Evolutionary conservation across 2,113 vertebrate genomes (phyloP), one percentile per base, ranked within the genome.

Genomic region (Toxotes jaculatrix): DNA sequence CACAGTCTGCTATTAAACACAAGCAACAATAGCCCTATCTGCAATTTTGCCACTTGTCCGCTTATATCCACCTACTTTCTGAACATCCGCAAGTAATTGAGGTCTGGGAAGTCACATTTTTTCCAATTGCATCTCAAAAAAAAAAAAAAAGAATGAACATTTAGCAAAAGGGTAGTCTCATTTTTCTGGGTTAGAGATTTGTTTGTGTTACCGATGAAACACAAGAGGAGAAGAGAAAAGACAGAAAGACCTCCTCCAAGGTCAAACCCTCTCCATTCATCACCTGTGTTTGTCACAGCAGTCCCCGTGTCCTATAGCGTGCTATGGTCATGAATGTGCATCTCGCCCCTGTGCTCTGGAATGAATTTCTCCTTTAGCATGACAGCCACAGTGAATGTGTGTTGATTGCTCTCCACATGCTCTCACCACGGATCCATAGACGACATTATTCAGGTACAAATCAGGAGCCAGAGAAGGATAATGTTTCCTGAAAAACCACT

Each of bases 401-500:
- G 49, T 72, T 83, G 83, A 89, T 89, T 79, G 82, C 76, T 74
- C 14, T 3, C 80, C 53, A 72, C 77, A 77, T 71, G 49, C 78
- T 78, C 75, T 80, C 60, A 16, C 59, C 67, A 32, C 38, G 12
- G 0, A 73, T 64, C 86, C 74, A 59, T n/a, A 62, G 82, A 86
- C 13, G 23, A 63, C 43, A 79, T 86, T 80, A 77, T 86, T 88
- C 72, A 74, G 72, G 81, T 86, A 84, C 73, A 86, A 89, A 86
- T 82, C 79, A 85, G 61, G 49, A 68, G 71, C 60, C 1, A 38
- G 63, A 47, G 83, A 78, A 34, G 80, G 83, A 78, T 84, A 82
- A 82, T 74, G 88, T 90, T 88, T 87, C 84, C 66, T 87, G 84
- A 88, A 91, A 88, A 89, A 74, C 61, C 88, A 82, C 86, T 80